Conservation (phyloP, 2,888 invertebrate genomes). For the Amiota mariae region DNA sequence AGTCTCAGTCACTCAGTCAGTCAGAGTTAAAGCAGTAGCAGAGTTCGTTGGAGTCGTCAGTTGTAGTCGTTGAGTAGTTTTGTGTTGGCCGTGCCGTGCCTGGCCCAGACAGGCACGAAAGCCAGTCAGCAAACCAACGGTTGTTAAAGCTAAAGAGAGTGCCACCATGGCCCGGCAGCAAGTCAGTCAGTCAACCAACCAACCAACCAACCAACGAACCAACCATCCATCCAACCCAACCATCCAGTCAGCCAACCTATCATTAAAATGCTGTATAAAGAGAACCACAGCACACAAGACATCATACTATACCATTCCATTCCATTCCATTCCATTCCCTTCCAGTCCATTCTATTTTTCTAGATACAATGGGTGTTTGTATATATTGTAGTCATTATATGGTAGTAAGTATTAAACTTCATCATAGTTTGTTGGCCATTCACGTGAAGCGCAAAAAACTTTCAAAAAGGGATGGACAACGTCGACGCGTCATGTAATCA, state of each 20-base stretch:
- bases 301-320: too few relatives aligned
- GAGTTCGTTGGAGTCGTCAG: conserved; percentile 5
- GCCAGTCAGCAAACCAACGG: conserved; percentile 38
- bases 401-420: neutral
- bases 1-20: neutral
- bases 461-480: conserved; percentile 56
- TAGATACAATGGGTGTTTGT: too few relatives aligned
- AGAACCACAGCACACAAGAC: neutral
- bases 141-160: conserved; percentile 30
- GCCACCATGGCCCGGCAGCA: conserved; percentile 35
- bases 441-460: conserved; percentile 36
- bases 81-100: conserved; percentile 45
- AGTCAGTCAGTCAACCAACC: conserved; percentile 38
- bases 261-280: neutral
- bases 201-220: conserved; percentile 7
- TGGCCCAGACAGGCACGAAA: conserved; percentile 55
- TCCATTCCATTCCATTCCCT: too few relatives aligned
- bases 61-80: conserved; percentile 24
- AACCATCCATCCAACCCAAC: conserved; percentile 22
- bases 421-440: conserved; percentile 47
- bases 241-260: conserved; percentile 12
- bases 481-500: conserved; percentile 35
- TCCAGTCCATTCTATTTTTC: too few relatives aligned
- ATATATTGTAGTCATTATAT: neutral
- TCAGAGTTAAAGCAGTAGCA: neutral